phyloP scores from a whole-genome alignment of 1,140 invertebrate genomes.

The Ganaspis sp. region DNA sequence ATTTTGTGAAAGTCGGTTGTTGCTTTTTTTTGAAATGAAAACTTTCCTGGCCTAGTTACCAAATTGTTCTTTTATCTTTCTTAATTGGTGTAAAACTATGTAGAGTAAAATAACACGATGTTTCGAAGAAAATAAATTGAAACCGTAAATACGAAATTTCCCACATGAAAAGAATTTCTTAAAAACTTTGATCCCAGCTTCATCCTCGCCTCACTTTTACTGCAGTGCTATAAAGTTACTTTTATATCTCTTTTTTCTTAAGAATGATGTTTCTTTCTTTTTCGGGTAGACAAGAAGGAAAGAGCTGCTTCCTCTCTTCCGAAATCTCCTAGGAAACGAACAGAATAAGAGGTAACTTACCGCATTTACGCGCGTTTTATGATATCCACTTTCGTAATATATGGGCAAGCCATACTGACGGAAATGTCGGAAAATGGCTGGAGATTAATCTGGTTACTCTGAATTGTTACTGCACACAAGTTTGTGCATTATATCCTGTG shows the following conservation, averaged over 20 bases:
- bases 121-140: background rate
- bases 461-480: conserved; percentile 18
- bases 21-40: background rate
- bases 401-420: conserved; percentile 25
- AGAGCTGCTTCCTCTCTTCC: background rate
- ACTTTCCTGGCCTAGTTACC: background rate
- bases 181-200: conserved; percentile 9
- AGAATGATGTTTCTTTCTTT: conserved; percentile 22
- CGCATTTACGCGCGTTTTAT: conserved; percentile 27
- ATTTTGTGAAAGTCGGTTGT: background rate
- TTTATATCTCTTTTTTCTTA: conserved; percentile 22
- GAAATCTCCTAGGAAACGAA: conserved; percentile 27
- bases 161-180: conserved; percentile 13
- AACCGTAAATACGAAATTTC: conserved; percentile 2
- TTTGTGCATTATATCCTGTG: background rate
- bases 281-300: conserved; percentile 22
- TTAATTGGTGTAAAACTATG: background rate
- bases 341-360: conserved; percentile 22
- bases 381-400: conserved; percentile 23
- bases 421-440: conserved; percentile 40
- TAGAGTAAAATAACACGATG: background rate
- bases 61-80: no score
- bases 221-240: conserved; percentile 25
- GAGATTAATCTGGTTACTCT: conserved; percentile 60
- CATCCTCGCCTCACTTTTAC: conserved; percentile 10